Percentiles rank a stretch among this genome's conserved stretches.
phyloP scores from a whole-genome alignment of 2,888 invertebrate species.

The Chymomyza caudatula region DNA sequence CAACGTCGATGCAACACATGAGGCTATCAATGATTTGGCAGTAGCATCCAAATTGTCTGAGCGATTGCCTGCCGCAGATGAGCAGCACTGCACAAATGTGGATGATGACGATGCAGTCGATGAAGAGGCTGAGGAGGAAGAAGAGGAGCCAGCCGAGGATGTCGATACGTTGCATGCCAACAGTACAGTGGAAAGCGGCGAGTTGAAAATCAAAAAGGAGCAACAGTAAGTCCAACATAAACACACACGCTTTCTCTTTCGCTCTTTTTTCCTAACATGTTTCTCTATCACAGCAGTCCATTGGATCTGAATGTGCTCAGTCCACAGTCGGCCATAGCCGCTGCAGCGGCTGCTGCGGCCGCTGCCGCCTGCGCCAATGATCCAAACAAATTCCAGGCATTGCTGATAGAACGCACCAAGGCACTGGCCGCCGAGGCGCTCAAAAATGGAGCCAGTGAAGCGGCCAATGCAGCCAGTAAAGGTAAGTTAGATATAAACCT shows the following conservation, averaged over 20 bases:
- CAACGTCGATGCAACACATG: slow-evolving; percentile 31
- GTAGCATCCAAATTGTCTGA: slow-evolving; percentile 24
- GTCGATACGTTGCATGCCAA: slow-evolving; percentile 36
- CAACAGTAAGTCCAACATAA: slow-evolving; percentile 72
- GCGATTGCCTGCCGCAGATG: slow-evolving; percentile 35
- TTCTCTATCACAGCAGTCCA: slow-evolving; percentile 56
- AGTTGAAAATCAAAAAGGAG: slow-evolving; percentile 76
- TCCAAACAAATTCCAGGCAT: slow-evolving; percentile 84
- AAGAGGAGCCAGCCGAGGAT: slow-evolving; percentile 44
- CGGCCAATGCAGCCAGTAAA: slow-evolving; percentile 38
- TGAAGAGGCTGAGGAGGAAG: slow-evolving; percentile 26
- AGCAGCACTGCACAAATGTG: slow-evolving; percentile 29
- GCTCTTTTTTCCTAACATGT: neutral
- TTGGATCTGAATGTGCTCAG: slow-evolving; percentile 83
- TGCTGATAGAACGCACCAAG: slow-evolving; percentile 88
- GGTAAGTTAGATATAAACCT: slow-evolving; percentile 43
- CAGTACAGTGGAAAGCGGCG: slow-evolving; percentile 40
- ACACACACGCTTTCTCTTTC: slow-evolving; percentile 2
- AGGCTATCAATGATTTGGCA: slow-evolving; percentile 7
- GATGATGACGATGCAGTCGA: slow-evolving; percentile 30
- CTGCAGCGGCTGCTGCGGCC: slow-evolving; percentile 83
- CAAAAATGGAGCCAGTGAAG: slow-evolving; percentile 72
- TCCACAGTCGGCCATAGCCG: slow-evolving; percentile 78
- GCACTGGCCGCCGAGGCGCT: slow-evolving; percentile 81
- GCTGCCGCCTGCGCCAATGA: slow-evolving; percentile 80